phyloP scores from a whole-genome alignment of 2,888 invertebrate genomes.

The Scaeva pyrastri region DNA sequence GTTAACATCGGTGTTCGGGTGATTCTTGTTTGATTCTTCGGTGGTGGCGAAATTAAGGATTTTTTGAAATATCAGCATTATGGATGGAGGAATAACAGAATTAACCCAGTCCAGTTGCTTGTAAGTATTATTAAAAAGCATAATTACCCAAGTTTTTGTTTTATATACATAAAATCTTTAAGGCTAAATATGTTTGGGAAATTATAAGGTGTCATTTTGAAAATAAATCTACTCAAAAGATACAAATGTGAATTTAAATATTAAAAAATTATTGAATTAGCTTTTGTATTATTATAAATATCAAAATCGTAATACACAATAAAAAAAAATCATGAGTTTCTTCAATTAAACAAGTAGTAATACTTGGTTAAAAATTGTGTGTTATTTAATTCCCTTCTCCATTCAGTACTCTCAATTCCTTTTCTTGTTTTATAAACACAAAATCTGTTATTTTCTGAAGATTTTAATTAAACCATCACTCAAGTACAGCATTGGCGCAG shows the following conservation, averaged over 20 bases:
- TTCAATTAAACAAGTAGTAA: slow-evolving; percentile 1
- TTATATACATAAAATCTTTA: not conserved
- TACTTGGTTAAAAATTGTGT: not conserved
- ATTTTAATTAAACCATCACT: slow-evolving; percentile 61
- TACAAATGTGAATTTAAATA: too few species aligned
- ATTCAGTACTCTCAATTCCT: not conserved
- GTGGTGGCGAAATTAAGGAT: slow-evolving; percentile 23
- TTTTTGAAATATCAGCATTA: slow-evolving; percentile 19
- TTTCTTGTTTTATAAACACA: slow-evolving; percentile 11
- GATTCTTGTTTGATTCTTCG: slow-evolving; percentile 41
- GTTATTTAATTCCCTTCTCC: not conserved
- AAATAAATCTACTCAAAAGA: too few species aligned
- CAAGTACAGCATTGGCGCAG: slow-evolving; percentile 50
- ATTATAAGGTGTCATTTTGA: too few species aligned
- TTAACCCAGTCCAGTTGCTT: slow-evolving; percentile 38
- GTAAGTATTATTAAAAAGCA: slow-evolving; percentile 50
- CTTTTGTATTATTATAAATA: too few species aligned
- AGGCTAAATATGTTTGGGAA: not conserved
- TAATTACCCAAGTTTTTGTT: not conserved
- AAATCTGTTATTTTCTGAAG: slow-evolving; percentile 29
- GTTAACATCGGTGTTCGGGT: slow-evolving; percentile 44
- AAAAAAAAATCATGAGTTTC: not conserved
- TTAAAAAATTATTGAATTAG: too few species aligned
- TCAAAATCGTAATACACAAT: too few species aligned
- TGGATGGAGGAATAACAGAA: slow-evolving; percentile 39